These are phyloP conservation scores for Eilema caniola DNA, from an alignment of 2,888 invertebrate genomes.

Conservation along the genomic window DNA sequence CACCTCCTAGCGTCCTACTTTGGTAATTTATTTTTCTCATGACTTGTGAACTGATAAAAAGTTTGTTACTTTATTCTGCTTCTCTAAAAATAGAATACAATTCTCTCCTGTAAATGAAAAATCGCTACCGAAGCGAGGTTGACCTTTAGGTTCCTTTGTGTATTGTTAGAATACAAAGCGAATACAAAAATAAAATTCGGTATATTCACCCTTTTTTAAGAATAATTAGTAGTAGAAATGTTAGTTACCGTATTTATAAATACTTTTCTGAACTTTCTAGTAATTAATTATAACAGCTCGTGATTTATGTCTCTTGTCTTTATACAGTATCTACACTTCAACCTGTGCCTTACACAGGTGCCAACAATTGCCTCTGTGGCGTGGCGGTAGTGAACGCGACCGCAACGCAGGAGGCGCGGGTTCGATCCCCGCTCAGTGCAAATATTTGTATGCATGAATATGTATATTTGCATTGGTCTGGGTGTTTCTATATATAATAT, in stretches of 20 bases:
- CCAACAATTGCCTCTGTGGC: too few relatives aligned
- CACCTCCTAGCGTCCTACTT: not conserved
- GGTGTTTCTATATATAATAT: too few relatives aligned
- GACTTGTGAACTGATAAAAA: conserved; percentile 9
- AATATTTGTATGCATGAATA: too few relatives aligned
- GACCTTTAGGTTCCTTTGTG: not conserved
- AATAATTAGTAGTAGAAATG: too few relatives aligned
- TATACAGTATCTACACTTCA: not conserved
- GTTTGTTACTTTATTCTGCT: not conserved
- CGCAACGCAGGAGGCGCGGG: too few relatives aligned
- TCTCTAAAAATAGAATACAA: not conserved
- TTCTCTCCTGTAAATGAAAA: conserved; percentile 7
- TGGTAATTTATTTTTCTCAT: conserved; percentile 21
- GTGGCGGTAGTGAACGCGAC: too few relatives aligned
- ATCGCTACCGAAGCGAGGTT: not conserved
- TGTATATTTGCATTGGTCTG: too few relatives aligned
- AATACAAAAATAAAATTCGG: not conserved
- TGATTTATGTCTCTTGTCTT: not conserved
- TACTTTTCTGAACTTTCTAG: too few relatives aligned
- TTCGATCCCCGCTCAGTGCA: too few relatives aligned
- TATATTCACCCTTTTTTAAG: too few relatives aligned
- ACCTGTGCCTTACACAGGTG: too few relatives aligned
- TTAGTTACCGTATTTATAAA: too few relatives aligned
- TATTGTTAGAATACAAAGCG: not conserved
- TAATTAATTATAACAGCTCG: not conserved